These are phyloP conservation scores for Drosophila leonis DNA, from an alignment of 2,888 invertebrate species.

Conservation along the genomic window DNA sequence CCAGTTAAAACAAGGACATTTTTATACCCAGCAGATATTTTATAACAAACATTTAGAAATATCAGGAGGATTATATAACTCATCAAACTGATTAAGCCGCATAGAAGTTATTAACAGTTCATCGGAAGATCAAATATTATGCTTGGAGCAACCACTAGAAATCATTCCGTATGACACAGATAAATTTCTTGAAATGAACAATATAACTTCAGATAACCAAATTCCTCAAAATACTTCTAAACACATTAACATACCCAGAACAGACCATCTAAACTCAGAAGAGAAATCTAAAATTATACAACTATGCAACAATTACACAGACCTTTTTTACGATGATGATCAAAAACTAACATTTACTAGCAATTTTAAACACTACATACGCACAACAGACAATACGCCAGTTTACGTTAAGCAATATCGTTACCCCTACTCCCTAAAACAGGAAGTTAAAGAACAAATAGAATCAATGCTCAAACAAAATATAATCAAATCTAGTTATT, in stretches of 20 bases:
- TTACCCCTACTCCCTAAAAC: background rate
- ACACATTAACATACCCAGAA: background rate
- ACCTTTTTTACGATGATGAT: constrained; percentile 5
- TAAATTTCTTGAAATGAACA: background rate
- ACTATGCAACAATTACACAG: background rate
- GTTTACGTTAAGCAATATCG: background rate
- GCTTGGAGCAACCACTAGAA: too few species aligned
- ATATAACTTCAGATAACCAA: background rate
- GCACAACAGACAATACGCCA: background rate
- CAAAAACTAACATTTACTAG: constrained; percentile 1
- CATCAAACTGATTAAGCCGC: background rate
- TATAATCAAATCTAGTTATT: too few species aligned
- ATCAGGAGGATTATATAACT: background rate
- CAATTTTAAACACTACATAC: background rate
- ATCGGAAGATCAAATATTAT: too few species aligned
- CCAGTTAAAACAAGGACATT: background rate
- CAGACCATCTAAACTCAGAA: background rate
- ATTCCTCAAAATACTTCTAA: background rate
- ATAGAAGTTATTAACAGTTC: background rate
- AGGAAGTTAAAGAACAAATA: constrained; percentile 8
- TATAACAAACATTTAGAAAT: background rate
- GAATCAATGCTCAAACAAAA: too few species aligned
- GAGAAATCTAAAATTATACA: background rate
- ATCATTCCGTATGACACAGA: background rate
- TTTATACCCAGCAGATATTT: background rate